phyloP scores from a whole-genome alignment of 2,888 invertebrate species.

The Lottia scabra region DNA sequence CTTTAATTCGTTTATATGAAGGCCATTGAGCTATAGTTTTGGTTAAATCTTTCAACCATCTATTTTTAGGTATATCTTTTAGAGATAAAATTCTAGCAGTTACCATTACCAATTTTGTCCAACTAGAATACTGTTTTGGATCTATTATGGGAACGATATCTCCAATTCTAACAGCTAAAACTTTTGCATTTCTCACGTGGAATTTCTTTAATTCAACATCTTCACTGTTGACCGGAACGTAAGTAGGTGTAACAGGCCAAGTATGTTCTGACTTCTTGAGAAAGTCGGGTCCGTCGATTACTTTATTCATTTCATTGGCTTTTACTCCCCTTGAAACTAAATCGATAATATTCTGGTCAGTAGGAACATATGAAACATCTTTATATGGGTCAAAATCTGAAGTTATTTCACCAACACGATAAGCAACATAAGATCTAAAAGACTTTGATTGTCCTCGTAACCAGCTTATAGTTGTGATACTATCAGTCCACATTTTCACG shows the following conservation, averaged over 20 bases:
- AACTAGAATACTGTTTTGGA: neutral
- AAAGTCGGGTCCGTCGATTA: too few species aligned
- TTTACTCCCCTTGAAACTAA: too few species aligned
- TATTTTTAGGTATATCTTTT: neutral
- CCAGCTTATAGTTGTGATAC: too few species aligned
- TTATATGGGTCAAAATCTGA: too few species aligned
- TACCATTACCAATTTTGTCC: neutral
- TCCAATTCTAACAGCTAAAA: neutral
- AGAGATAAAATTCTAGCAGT: neutral
- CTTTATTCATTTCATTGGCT: too few species aligned
- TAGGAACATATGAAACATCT: too few species aligned
- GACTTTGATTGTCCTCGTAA: too few species aligned
- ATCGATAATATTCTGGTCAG: too few species aligned
- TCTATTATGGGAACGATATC: neutral
- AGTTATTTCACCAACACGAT: too few species aligned
- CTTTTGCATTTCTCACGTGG: slow-evolving; percentile 1
- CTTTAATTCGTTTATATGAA: neutral
- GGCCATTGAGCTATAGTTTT: neutral
- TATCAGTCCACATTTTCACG: too few species aligned
- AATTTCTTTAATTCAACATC: neutral
- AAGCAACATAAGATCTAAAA: too few species aligned
- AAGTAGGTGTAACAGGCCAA: neutral
- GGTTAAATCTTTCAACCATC: neutral
- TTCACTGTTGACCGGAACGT: neutral
- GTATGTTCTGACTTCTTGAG: too few species aligned